Evolutionary conservation across 2,888 invertebrate genomes (phyloP).

Genomic region (Drepanosiphum platanoidis): DNA sequence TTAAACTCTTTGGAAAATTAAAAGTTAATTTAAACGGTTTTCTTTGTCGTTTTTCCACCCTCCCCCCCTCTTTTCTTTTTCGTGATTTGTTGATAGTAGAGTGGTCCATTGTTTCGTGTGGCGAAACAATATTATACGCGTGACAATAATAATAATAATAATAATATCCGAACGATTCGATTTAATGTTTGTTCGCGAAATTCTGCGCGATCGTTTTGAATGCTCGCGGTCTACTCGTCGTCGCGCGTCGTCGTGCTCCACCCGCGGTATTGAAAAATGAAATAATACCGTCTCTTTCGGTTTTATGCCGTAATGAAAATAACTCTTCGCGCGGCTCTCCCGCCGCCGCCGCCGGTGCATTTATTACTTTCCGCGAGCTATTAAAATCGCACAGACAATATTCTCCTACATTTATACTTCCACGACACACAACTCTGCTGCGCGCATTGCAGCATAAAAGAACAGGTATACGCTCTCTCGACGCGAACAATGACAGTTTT

Average conservation of each 20-base stretch:
- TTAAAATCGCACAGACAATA: background rate
- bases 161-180: background rate
- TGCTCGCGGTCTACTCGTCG: no score
- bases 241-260: background rate
- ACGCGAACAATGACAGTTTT: background rate
- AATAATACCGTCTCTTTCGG: background rate
- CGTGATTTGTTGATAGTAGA: background rate
- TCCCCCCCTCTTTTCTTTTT: slow-evolving; percentile 1
- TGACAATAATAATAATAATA: no score
- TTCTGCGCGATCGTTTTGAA: background rate
- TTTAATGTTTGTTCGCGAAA: background rate
- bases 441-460: background rate
- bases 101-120: background rate
- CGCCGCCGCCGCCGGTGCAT: background rate
- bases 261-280: background rate
- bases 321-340: background rate
- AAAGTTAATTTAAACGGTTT: background rate
- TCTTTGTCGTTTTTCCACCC: no score
- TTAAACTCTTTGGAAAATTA: background rate
- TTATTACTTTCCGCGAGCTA: background rate
- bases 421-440: background rate
- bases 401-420: background rate
- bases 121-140: background rate
- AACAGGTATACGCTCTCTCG: background rate
- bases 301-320: background rate